Evolutionary conservation across 2,113 vertebrate species (phyloP).

Genomic region (Bos indicus): DNA sequence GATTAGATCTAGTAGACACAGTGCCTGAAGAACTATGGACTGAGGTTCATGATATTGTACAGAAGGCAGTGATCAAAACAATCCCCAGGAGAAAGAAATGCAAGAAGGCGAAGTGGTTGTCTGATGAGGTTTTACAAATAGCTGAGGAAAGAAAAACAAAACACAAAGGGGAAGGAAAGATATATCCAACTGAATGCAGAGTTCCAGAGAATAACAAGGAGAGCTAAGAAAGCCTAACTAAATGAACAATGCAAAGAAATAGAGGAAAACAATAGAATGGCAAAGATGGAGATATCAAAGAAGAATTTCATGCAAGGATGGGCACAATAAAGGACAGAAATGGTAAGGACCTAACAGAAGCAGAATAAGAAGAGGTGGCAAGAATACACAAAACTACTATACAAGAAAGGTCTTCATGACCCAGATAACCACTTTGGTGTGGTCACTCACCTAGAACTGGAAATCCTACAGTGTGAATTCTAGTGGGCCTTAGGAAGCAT

Average conservation of each 20-base stretch:
- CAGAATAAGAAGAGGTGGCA: background rate
- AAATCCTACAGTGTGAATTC: background rate
- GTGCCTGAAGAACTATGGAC: background rate
- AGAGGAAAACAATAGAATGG: background rate
- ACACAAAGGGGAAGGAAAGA: background rate
- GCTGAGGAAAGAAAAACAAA: background rate
- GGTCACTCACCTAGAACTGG: background rate
- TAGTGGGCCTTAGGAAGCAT: background rate
- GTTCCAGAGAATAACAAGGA: background rate
- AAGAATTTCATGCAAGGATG: background rate
- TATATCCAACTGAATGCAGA: background rate
- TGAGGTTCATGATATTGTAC: background rate
- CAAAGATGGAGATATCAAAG: background rate
- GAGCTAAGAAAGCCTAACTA: background rate
- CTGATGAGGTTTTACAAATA: background rate
- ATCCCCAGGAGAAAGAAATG: background rate
- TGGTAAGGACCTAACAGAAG: background rate
- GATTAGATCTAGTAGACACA: background rate
- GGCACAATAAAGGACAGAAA: background rate
- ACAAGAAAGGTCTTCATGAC: background rate
- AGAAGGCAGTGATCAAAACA: background rate
- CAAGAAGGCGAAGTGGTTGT: background rate
- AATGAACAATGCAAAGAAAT: background rate
- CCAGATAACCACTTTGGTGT: background rate
- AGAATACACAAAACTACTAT: background rate